Evolutionary conservation across 2,113 vertebrate genomes (phyloP), one percentile per base, ranked within the genome.

Genomic region (Odobenus rosmarus): DNA sequence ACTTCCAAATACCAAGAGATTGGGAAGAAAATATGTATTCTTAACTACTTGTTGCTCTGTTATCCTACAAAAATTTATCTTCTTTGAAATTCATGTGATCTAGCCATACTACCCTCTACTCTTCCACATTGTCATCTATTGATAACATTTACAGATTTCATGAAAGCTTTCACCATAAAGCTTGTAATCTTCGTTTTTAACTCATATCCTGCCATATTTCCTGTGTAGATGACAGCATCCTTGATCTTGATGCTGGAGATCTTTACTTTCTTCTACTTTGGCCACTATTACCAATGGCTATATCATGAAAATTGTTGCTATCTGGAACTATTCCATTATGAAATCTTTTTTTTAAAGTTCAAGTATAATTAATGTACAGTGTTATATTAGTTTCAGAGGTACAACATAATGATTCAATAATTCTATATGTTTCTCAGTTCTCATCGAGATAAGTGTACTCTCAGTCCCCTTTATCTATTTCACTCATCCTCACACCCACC

Each of bases 71-170:
- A 79, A 46, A 9, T 12, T 51, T 67, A 46, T 61, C 39, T 23
- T 96, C 13, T 39, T 89, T 89, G 31, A 95, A 62, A 96, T 93
- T 77, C 31, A 62, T 36, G 31, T 69, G 18, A 64, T 64, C 18
- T 36, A 67, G 15, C 3, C 89, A 49, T 49, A 80, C 1, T 71
- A 5, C 9, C n/a, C 12, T 95, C 16, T 86, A 33, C 28, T 69
- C n/a, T 49, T 92, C 21, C 16, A 84, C 42, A 36, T 6, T 84
- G 28, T 24, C 14, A 53, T 26, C 13, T 76, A 15, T 36, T 77
- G 39, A 72, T 64, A 55, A 61, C 36, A 89, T 46, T 86, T 82
- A 36, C 1, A 46, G 26, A 61, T 82, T 76, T 83, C 15, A 71
- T 87, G 79, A 61, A 19, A 49, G 31, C 23, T 61, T 82, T 86